A percentile compares a stretch with the other conserved stretches of the same genome.
These are phyloP conservation scores for Endotricha flammealis DNA, from an alignment of 2,888 invertebrate species.

Conservation along the genomic window DNA sequence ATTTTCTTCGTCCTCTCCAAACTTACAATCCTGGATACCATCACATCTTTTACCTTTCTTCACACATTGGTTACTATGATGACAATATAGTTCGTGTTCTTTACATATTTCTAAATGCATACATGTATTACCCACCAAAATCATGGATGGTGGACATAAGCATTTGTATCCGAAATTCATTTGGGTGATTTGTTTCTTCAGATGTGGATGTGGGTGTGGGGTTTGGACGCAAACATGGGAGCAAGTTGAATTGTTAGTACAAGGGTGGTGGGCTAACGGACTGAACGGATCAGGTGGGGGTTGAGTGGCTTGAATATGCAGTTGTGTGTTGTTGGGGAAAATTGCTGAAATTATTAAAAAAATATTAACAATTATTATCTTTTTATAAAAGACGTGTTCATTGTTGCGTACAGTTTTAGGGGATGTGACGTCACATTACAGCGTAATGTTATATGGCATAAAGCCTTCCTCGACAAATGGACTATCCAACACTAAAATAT, in stretches of 20 bases:
- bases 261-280: slow-evolving; percentile 68
- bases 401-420: no score
- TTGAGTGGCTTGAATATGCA: slow-evolving; percentile 44
- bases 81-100: slow-evolving; percentile 64
- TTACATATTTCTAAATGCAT: slow-evolving; percentile 65
- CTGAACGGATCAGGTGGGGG: slow-evolving; percentile 25
- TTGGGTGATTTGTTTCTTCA: slow-evolving; percentile 6
- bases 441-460: no score
- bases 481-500: no score
- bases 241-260: slow-evolving; percentile 83
- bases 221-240: slow-evolving; percentile 84
- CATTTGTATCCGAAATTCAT: slow-evolving; percentile 59
- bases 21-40: slow-evolving; percentile 66
- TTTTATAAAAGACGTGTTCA: no score
- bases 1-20: slow-evolving; percentile 76
- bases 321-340: slow-evolving; percentile 61
- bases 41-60: slow-evolving; percentile 59
- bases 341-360: slow-evolving; percentile 56
- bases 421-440: no score
- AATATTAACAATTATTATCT: no score
- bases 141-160: slow-evolving; percentile 83
- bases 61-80: slow-evolving; percentile 65
- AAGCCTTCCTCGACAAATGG: no score
- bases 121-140: slow-evolving; percentile 77
- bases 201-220: slow-evolving; percentile 24